phyloP scores from a whole-genome alignment of 2,888 invertebrate species.

The Athalia circularis region DNA sequence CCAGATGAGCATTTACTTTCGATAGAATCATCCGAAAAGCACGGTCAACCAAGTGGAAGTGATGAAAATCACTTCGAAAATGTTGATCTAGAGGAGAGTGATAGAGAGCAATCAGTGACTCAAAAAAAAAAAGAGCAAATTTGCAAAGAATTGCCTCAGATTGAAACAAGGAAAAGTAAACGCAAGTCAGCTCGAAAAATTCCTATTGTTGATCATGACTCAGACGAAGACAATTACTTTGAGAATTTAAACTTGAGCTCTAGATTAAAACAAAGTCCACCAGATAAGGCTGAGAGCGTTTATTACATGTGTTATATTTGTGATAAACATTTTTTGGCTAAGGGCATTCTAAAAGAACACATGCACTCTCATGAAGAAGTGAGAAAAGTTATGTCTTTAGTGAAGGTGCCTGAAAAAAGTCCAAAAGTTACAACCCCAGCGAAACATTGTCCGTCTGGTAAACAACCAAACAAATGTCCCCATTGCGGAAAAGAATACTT shows the following conservation, averaged over 20 bases:
- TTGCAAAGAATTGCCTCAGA: constrained; percentile 46
- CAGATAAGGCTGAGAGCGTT: constrained; percentile 64
- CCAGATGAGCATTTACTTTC: background rate
- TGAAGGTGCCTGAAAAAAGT: constrained; percentile 58
- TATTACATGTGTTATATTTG: constrained; percentile 70
- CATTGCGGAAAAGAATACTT: constrained; percentile 71
- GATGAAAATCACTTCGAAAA: constrained; percentile 24
- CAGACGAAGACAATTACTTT: constrained; percentile 70
- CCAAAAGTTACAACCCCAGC: constrained; percentile 48
- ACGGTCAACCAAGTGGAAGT: background rate
- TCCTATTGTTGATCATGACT: constrained; percentile 54
- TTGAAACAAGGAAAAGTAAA: constrained; percentile 62
- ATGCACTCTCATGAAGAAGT: constrained; percentile 72
- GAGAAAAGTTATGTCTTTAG: constrained; percentile 61
- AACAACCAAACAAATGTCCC: constrained; percentile 69
- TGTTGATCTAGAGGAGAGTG: constrained; percentile 17
- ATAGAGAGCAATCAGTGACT: background rate
- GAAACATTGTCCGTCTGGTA: constrained; percentile 64
- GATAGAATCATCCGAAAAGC: background rate
- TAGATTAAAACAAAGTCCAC: constrained; percentile 62
- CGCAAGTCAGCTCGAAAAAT: constrained; percentile 56
- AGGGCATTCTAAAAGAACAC: constrained; percentile 69
- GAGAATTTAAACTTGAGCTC: constrained; percentile 71
- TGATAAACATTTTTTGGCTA: constrained; percentile 69
- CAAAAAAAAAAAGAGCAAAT: background rate